Evolutionary conservation across 1,140 invertebrate genomes (phyloP).

Genomic region (Ganaspis sp.): DNA sequence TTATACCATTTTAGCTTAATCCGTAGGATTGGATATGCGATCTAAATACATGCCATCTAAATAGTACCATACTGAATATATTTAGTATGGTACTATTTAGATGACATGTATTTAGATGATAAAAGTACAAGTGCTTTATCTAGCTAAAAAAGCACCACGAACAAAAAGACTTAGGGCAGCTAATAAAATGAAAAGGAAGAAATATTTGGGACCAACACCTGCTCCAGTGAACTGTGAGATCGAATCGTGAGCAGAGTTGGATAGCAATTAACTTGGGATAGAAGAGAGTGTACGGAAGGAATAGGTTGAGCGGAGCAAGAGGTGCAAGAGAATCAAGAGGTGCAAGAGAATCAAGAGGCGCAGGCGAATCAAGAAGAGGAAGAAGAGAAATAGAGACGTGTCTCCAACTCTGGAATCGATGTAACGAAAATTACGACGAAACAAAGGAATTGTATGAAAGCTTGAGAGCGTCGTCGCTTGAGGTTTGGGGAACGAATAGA

Average conservation of each 20-base stretch:
- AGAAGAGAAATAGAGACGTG: background rate
- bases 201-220: constrained; percentile 10
- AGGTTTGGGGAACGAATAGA: constrained; percentile 34
- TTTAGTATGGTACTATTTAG: too few relatives aligned
- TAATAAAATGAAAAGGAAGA: background rate
- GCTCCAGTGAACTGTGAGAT: constrained; percentile 27
- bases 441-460: constrained; percentile 24
- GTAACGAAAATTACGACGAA: background rate
- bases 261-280: constrained; percentile 22
- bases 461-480: background rate
- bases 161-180: too few relatives aligned
- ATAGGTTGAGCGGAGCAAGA: background rate
- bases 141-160: too few relatives aligned
- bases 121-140: too few relatives aligned
- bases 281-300: background rate
- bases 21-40: too few relatives aligned
- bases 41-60: too few relatives aligned
- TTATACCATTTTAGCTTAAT: too few relatives aligned
- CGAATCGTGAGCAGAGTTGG: constrained; percentile 16
- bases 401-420: constrained; percentile 24
- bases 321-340: background rate
- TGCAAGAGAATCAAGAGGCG: background rate
- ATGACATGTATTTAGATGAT: too few relatives aligned
- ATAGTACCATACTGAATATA: too few relatives aligned
- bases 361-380: background rate